Conservation (phyloP, 2,888 invertebrate species). For the Dryobota labecula region DNA sequence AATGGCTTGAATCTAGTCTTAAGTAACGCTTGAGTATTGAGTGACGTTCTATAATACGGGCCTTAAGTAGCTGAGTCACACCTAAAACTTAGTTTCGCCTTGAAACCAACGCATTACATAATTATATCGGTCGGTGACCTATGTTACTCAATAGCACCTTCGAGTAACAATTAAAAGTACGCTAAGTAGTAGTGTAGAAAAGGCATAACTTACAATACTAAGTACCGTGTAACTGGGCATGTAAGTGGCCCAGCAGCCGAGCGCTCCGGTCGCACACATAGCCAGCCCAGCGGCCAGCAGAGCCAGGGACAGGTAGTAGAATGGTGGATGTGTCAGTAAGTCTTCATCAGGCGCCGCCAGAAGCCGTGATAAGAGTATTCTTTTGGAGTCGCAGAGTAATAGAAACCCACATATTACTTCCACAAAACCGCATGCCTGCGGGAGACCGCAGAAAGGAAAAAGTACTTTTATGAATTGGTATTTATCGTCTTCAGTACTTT, state of each 20-base stretch:
- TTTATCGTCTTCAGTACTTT: neutral
- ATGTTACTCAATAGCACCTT: slow-evolving; percentile 22
- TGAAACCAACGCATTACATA: slow-evolving; percentile 21
- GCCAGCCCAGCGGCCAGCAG: slow-evolving; percentile 93
- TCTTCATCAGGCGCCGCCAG: slow-evolving; percentile 91
- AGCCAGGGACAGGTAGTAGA: slow-evolving; percentile 94
- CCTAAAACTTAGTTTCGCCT: slow-evolving; percentile 26
- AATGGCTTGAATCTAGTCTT: too few species aligned
- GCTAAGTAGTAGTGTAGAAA: neutral
- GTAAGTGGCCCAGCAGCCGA: slow-evolving; percentile 96
- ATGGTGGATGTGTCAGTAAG: slow-evolving; percentile 92
- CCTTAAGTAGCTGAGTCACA: slow-evolving; percentile 1
- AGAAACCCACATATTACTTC: slow-evolving; percentile 94
- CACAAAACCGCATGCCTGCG: slow-evolving; percentile 93
- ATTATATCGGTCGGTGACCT: slow-evolving; percentile 48
- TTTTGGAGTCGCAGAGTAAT: slow-evolving; percentile 93
- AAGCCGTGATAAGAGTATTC: slow-evolving; percentile 93
- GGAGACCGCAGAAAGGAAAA: too few species aligned
- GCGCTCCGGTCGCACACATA: slow-evolving; percentile 92
- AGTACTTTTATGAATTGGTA: too few species aligned
- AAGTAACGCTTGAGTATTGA: too few species aligned
- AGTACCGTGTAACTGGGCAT: slow-evolving; percentile 93
- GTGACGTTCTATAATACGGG: too few species aligned
- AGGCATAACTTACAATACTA: slow-evolving; percentile 90
- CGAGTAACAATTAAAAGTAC: slow-evolving; percentile 21